Evolutionary conservation across 2,797 vertebrate species (phyloP).

Genomic region (Crossoptilon crossoptilon): DNA sequence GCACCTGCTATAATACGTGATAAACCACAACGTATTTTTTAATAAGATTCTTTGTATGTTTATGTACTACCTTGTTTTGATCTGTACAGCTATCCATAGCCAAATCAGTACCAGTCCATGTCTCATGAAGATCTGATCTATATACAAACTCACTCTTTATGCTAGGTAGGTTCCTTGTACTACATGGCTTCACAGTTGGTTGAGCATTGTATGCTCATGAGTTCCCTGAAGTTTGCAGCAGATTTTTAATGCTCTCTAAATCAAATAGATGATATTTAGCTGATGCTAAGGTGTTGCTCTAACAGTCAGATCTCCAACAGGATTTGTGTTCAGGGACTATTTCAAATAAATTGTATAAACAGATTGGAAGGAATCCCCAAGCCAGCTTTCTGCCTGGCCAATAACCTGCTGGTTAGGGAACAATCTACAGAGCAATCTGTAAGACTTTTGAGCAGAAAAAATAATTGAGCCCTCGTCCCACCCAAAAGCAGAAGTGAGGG

Average conservation of each 20-base stretch:
- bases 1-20: background rate
- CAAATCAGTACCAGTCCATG: background rate
- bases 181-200: background rate
- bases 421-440: background rate
- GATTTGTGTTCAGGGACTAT: background rate
- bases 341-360: background rate
- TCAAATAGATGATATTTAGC: background rate
- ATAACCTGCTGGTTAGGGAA: background rate
- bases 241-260: background rate
- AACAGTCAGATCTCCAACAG: background rate
- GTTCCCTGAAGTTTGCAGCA: background rate
- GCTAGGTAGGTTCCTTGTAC: background rate
- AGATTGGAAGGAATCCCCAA: background rate
- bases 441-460: background rate
- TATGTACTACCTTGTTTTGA: background rate
- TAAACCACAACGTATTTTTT: background rate
- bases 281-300: background rate
- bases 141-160: fast-evolving
- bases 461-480: background rate
- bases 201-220: background rate
- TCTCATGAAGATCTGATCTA: background rate
- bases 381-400: background rate
- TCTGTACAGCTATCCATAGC: background rate
- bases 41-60: background rate
- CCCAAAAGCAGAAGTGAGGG: background rate